These are phyloP conservation scores for Etheostoma nigrum DNA, from an alignment of 2,797 vertebrate genomes.

Conservation along the genomic window DNA sequence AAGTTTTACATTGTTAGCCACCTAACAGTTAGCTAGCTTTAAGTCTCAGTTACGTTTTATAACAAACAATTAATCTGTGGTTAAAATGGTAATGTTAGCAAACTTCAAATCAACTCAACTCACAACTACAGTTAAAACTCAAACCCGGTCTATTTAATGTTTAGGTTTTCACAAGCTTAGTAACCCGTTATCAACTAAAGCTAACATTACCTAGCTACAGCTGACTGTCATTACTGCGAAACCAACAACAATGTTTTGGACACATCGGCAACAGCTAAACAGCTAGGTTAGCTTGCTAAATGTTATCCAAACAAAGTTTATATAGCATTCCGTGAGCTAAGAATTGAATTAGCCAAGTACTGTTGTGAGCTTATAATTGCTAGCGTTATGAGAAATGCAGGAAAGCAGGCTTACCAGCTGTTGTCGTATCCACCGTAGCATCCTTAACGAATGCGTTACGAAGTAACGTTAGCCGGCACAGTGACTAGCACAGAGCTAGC, in stretches of 20 bases:
- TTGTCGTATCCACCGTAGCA: slow-evolving; percentile 96
- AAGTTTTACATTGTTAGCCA: slow-evolving; percentile 48
- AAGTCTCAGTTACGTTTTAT: slow-evolving; percentile 1
- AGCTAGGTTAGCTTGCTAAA: slow-evolving; percentile 30
- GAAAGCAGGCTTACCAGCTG: slow-evolving; percentile 89
- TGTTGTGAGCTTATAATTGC: neutral
- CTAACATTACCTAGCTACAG: slow-evolving; percentile 53
- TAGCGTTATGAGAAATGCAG: slow-evolving; percentile 3
- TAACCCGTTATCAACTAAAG: slow-evolving; percentile 19
- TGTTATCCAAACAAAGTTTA: slow-evolving; percentile 54
- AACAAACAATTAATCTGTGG: neutral
- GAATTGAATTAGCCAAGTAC: rapidly evolving
- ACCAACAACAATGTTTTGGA: slow-evolving; percentile 37
- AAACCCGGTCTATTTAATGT: rapidly evolving
- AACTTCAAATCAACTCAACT: slow-evolving; percentile 13
- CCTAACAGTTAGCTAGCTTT: slow-evolving; percentile 9
- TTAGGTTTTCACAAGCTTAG: neutral
- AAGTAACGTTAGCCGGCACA: slow-evolving; percentile 53
- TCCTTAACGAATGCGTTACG: slow-evolving; percentile 76
- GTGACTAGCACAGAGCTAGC: slow-evolving; percentile 76
- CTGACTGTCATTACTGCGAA: slow-evolving; percentile 47
- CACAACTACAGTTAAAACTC: neutral
- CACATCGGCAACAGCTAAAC: slow-evolving; percentile 45
- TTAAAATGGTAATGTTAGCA: neutral
- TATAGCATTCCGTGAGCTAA: neutral